Conservation (phyloP, 2,113 vertebrate genomes). For the Chaetura pelagica region DNA sequence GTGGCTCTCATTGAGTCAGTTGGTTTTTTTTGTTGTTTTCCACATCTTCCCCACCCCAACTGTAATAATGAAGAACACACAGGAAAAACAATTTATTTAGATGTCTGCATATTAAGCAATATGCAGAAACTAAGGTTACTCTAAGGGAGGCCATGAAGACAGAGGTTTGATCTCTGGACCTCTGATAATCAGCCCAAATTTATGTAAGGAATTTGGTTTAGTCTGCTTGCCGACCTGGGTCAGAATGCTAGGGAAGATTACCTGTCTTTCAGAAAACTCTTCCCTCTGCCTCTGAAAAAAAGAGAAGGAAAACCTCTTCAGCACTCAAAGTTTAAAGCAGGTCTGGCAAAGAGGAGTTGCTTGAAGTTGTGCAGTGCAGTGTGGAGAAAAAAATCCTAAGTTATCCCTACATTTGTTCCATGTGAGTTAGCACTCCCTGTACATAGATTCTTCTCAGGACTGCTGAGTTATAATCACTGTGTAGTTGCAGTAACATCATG, state of each 20-base stretch:
- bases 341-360: not conserved
- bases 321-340: not conserved
- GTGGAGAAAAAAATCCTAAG: not conserved
- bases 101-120: not conserved
- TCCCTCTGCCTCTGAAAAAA: not conserved
- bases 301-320: not conserved
- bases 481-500: not conserved
- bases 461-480: not conserved
- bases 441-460: not conserved
- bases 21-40: not conserved
- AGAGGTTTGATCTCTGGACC: not conserved
- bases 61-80: not conserved
- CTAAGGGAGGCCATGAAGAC: not conserved
- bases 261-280: not conserved
- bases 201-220: not conserved
- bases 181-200: not conserved
- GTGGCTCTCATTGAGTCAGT: not conserved
- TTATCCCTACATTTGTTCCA: not conserved
- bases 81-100: not conserved
- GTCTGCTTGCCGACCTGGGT: not conserved
- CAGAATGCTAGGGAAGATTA: not conserved
- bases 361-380: not conserved
- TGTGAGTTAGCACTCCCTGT: accelerated
- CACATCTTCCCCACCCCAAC: no score
- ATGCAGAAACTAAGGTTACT: not conserved